These are phyloP conservation scores for Herpetotheres cachinnans DNA, from an alignment of 2,113 vertebrate genomes.

Conservation along the genomic window DNA sequence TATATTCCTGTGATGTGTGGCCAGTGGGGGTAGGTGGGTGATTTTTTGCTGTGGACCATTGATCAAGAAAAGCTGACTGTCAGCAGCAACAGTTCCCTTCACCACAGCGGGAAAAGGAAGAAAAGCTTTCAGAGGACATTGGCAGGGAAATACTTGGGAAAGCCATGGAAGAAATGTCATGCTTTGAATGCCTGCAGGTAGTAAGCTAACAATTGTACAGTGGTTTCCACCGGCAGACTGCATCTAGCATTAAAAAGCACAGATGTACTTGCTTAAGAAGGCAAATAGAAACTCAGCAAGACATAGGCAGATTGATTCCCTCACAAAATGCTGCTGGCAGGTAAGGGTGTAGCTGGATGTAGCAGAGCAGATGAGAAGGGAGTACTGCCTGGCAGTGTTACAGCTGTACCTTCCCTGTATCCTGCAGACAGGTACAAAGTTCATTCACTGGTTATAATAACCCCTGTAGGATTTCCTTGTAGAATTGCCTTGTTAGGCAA, in stretches of 20 bases:
- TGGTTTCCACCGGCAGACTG: neutral
- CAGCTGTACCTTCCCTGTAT: neutral
- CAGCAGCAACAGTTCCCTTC: neutral
- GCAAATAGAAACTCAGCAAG: conserved; percentile 7
- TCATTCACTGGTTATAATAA: neutral
- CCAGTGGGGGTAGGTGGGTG: neutral
- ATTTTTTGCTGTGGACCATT: neutral
- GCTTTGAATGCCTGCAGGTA: neutral
- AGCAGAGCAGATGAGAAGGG: neutral
- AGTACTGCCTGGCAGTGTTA: neutral
- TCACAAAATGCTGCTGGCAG: conserved; percentile 8
- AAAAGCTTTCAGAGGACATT: neutral
- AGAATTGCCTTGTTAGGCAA: neutral
- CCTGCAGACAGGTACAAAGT: neutral
- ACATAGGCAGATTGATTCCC: neutral
- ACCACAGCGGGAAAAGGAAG: neutral
- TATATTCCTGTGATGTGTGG: neutral
- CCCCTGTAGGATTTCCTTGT: neutral
- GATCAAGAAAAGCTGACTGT: neutral
- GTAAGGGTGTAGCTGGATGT: neutral
- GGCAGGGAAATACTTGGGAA: neutral
- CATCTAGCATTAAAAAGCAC: neutral
- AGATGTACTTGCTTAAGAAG: neutral
- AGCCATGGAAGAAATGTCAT: neutral
- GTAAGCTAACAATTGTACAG: neutral